Conservation (phyloP, 1,140 invertebrate genomes). For the Nasonia vitripennis region DNA sequence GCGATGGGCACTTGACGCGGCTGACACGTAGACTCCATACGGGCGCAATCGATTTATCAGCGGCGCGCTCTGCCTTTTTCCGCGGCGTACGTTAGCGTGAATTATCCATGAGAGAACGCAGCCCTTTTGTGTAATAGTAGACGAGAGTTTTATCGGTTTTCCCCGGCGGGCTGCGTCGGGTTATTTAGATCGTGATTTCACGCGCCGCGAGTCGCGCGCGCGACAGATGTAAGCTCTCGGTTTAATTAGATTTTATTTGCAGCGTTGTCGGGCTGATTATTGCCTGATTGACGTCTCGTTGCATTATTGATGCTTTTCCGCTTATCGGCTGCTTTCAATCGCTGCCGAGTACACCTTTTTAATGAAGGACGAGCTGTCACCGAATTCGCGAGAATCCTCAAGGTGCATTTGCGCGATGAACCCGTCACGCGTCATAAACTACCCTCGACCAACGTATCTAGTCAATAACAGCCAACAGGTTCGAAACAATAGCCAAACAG, state of each 20-base stretch:
- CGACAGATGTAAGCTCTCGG: background rate
- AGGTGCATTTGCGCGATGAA: too few relatives aligned
- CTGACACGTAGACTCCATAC: background rate
- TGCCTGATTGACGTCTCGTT: background rate
- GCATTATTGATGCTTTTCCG: background rate
- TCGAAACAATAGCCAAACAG: background rate
- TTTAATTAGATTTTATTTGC: conserved; percentile 36
- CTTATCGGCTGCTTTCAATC: background rate
- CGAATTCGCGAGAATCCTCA: too few relatives aligned
- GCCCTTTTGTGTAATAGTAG: conserved; percentile 3
- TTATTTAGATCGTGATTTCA: conserved; percentile 17
- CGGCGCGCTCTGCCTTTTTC: conserved; percentile 36
- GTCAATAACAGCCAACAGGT: background rate
- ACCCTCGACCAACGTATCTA: background rate
- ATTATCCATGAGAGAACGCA: conserved; percentile 20
- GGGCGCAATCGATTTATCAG: conserved; percentile 40
- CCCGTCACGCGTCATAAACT: background rate
- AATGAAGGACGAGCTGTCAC: too few relatives aligned
- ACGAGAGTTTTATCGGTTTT: conserved; percentile 7
- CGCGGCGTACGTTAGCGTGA: background rate
- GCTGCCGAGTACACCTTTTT: too few relatives aligned
- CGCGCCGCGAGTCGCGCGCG: background rate
- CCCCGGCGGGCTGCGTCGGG: background rate
- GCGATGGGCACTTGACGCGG: conserved; percentile 36
- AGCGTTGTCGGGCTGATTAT: background rate